Evolutionary conservation across 1,140 invertebrate species (phyloP), one percentile per base, ranked within the genome.

Genomic region (Monomorium pharaonis): DNA sequence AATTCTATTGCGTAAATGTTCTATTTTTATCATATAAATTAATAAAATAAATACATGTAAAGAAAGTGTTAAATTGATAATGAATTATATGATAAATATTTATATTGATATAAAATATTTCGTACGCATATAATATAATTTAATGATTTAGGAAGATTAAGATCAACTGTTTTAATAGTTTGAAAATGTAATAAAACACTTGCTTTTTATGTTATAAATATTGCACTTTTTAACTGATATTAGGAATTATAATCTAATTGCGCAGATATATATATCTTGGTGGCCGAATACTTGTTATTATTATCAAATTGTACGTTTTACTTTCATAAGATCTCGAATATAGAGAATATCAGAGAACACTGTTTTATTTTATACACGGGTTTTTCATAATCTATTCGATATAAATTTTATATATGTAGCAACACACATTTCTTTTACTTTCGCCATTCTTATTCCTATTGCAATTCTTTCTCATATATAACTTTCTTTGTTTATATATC

Each of bases 331-430:
- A 37, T 77, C 47, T 30, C 42, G n/a, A 56, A 86, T 81, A 37
- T 47, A 54, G 14, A 65, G 37, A 69, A 75, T 86, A 63, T 86
- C 70, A 76, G 84, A 89, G 80, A 88, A 72, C 27, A 72, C 69
- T 42, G 63, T 60, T 47, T 54, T 81, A 87, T 18, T 56, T 78
- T 85, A 81, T 86, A 72, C 76, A 54, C 51, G 62, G 1, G 4
- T 78, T 65, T 42, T 18, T 6, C 65, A 44, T 30, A 60, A 47
- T 76, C 42, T 86, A 77, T 87, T 54, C 51, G 16, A 80, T 86
- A 86, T 65, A 63, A 88, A 90, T 91, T 56, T 80, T 47, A 70
- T 88, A 89, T 47, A 80, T 89, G 51, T 89, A 87, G 76, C 69
- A 85, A 76, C 75, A 69, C 37, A 89, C 58, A 30, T 7, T 42